These are phyloP conservation scores for Drosophila prolongata DNA, from an alignment of 2,888 invertebrate species.

Conservation along the genomic window DNA sequence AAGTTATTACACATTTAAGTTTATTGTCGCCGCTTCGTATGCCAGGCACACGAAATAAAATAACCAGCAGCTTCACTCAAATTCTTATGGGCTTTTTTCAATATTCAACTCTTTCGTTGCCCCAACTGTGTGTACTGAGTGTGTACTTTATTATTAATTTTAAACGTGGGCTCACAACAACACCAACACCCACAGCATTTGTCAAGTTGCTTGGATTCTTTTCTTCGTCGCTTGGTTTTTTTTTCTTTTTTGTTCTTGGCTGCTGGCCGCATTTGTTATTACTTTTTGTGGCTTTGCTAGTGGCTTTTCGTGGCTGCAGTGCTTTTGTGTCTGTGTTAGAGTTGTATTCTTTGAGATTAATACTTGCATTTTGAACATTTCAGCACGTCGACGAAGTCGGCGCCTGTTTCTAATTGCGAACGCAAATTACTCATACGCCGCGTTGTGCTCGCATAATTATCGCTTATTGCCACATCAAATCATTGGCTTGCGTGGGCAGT, in stretches of 20 bases:
- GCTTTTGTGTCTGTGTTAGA: constrained; percentile 15
- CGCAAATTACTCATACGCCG: constrained; percentile 74
- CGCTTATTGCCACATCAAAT: constrained; percentile 54
- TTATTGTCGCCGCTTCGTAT: constrained; percentile 35
- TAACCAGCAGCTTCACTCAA: constrained; percentile 31
- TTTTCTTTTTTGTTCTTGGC: constrained; percentile 23
- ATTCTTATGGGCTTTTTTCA: constrained; percentile 54
- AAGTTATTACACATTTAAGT: constrained; percentile 54
- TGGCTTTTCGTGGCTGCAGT: constrained; percentile 19
- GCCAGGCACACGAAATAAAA: constrained; percentile 29
- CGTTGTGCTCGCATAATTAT: constrained; percentile 72
- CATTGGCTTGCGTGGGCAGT: constrained; percentile 37
- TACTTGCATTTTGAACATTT: constrained; percentile 72
- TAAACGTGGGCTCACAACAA: constrained; percentile 62
- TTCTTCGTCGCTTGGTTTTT: constrained; percentile 22
- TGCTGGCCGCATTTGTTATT: constrained; percentile 72
- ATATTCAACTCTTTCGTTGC: constrained; percentile 38
- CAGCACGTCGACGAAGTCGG: constrained; percentile 58
- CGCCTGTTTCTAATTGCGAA: constrained; percentile 68
- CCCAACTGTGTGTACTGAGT: constrained; percentile 39
- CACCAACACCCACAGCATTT: constrained; percentile 68
- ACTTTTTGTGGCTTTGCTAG: constrained; percentile 57
- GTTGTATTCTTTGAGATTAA: constrained; percentile 55
- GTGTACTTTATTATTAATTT: constrained; percentile 76
- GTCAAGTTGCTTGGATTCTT: constrained; percentile 64